phyloP scores from a whole-genome alignment of 2,888 invertebrate genomes.

The Ochropleura plecta region DNA sequence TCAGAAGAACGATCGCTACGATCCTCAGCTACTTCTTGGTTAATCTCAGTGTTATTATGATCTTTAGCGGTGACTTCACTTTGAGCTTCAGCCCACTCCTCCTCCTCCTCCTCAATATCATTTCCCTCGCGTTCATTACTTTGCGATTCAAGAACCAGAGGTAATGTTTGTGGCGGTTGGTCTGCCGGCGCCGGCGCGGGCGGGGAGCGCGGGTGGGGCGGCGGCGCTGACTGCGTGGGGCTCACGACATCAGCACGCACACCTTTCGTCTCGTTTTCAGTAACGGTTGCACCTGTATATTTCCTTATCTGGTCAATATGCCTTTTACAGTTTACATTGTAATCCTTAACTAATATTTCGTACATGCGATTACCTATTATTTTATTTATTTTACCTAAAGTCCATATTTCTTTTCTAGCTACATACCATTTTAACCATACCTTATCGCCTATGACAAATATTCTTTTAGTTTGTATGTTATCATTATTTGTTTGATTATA shows the following conservation, averaged over 20 bases:
- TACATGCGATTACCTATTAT: conserved; percentile 13
- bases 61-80: background rate
- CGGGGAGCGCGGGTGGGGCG: background rate
- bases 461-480: too few relatives aligned
- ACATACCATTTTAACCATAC: conserved; percentile 22
- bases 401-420: conserved; percentile 15
- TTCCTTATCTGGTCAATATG: conserved; percentile 27
- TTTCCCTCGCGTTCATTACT: background rate
- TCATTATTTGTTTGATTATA: too few relatives aligned
- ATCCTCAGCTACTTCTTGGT: conserved; percentile 1
- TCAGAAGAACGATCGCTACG: too few relatives aligned
- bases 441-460: conserved; percentile 8
- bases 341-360: conserved; percentile 16
- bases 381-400: conserved; percentile 6
- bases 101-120: background rate
- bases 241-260: conserved; percentile 9
- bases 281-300: conserved; percentile 18
- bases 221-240: background rate
- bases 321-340: too few relatives aligned
- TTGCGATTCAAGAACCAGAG: too few relatives aligned
- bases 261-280: background rate
- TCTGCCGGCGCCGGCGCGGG: background rate
- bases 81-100: conserved; percentile 7
- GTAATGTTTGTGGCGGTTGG: background rate
- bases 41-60: background rate